Conservation (phyloP, 2,797 vertebrate species). For the Ctenosaura bakeri region DNA sequence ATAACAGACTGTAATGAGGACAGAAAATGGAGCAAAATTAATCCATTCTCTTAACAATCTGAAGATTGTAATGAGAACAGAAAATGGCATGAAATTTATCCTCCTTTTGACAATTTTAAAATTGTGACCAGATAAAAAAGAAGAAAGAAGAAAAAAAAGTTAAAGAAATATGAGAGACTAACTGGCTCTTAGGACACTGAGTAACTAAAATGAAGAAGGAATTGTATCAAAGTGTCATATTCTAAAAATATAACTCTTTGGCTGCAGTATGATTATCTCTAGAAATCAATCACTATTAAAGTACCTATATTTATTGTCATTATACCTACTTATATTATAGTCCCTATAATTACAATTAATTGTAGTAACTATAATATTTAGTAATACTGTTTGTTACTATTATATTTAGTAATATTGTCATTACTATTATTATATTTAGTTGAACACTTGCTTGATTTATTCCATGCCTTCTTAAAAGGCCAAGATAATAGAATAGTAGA, state of each 20-base stretch:
- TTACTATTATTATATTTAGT: no score
- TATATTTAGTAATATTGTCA: no score
- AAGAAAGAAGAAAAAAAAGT: conserved; percentile 43
- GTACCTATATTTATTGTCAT: conserved; percentile 25
- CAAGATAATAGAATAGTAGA: neutral
- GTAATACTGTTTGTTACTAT: no score
- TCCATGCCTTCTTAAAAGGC: neutral
- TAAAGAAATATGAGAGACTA: conserved; percentile 68
- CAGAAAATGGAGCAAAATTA: conserved; percentile 82
- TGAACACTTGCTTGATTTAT: neutral
- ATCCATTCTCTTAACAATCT: conserved; percentile 80
- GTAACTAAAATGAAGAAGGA: conserved; percentile 61
- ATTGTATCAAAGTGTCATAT: conserved; percentile 58
- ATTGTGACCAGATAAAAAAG: conserved; percentile 67
- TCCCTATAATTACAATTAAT: no score
- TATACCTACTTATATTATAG: neutral
- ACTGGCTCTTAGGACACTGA: conserved; percentile 70
- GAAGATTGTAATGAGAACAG: conserved; percentile 80
- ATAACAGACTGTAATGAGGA: conserved; percentile 80
- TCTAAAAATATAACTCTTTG: conserved; percentile 22
- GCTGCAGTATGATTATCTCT: neutral
- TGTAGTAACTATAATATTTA: no score
- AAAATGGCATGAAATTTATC: conserved; percentile 81
- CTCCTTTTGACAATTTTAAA: conserved; percentile 78
- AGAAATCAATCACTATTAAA: conserved; percentile 60